Evolutionary conservation across 2,888 invertebrate species (phyloP), one percentile per base, ranked within the genome.

Genomic region (Lydus trimaculatus): DNA sequence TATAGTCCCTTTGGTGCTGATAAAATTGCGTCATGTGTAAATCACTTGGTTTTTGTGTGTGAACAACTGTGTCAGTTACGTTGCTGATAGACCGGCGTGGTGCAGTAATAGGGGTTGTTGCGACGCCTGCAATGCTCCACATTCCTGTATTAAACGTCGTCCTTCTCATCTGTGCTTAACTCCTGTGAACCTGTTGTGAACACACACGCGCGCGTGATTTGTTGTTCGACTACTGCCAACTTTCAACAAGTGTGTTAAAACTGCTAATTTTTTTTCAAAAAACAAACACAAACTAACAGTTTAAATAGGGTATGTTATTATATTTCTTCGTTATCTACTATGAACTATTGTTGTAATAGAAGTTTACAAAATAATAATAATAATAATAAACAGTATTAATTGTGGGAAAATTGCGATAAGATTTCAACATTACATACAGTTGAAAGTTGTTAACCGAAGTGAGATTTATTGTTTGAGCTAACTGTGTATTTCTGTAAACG

Each of bases 91-190:
- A 67, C 70, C 70, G 70, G 70, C 70, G 70, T 70, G 70, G 67
- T 67, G 70, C 70, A 70, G 66, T 66, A 63, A 59, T 65, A 62
- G 66, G 70, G 70, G 64, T 68, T 5, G 71, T 72, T 72, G 72
- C 72, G 72, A 68, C 68, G 66, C 69, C 68, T 72, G 72, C 72
- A 72, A 67, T 72, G 69, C 64, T 72, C 33, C 72, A 72, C 72
- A 65, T 72, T 66, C 66, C 61, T 59, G 20, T 36, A 61, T 39
- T 61, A 58, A 65, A 39, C 68, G 58, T 39, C 61, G 33, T 67
- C 63, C 60, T 67, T 43, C 31, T 65, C 58, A 56, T 25, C 25
- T 13, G 23, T 28, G 23, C 33, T 31, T 58, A 61, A 63, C 28
- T 33, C 69, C 60, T 36, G 63, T 67, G 39, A 56, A 39, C 59